Percentiles rank a stretch among this genome's conserved stretches.
Evolutionary conservation across 2,113 vertebrate genomes (phyloP).

Genomic region (Neogobius melanostomus): DNA sequence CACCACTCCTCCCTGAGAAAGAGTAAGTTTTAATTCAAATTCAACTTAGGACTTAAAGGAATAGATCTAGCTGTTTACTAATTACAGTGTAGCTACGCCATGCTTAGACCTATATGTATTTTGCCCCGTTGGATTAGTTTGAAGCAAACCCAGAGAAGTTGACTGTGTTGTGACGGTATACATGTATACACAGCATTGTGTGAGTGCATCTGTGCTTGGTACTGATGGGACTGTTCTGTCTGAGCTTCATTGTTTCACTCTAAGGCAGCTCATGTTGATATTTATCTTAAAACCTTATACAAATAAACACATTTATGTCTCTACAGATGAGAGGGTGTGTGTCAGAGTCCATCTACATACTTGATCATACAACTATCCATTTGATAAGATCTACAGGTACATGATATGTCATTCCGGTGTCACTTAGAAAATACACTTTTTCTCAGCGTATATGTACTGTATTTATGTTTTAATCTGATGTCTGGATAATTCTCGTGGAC

Average conservation of each 20-base stretch:
- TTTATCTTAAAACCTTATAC: no score
- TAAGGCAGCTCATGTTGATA: neutral
- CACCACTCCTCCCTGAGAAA: slow-evolving; percentile 16
- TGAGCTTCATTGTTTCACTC: slow-evolving; percentile 39
- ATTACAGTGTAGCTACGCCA: neutral
- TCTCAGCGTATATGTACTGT: no score
- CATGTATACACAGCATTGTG: neutral
- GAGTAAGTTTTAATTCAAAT: slow-evolving; percentile 30
- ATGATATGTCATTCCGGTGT: no score
- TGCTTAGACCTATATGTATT: neutral
- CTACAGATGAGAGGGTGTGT: neutral
- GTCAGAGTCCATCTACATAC: slow-evolving; percentile 2
- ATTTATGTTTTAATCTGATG: no score
- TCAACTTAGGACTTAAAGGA: neutral
- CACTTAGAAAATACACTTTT: no score
- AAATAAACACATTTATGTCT: neutral
- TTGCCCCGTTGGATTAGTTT: neutral
- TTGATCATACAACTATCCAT: neutral
- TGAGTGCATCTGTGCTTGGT: slow-evolving; percentile 40
- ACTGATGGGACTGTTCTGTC: slow-evolving; percentile 24
- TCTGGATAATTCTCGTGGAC: neutral
- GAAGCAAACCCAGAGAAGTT: neutral
- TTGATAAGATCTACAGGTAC: slow-evolving; percentile 3
- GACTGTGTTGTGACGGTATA: neutral
- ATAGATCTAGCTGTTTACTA: neutral